Evolutionary conservation across 2,113 vertebrate species (phyloP), one percentile per base, ranked within the genome.

Genomic region (Ceyx margarethae): DNA sequence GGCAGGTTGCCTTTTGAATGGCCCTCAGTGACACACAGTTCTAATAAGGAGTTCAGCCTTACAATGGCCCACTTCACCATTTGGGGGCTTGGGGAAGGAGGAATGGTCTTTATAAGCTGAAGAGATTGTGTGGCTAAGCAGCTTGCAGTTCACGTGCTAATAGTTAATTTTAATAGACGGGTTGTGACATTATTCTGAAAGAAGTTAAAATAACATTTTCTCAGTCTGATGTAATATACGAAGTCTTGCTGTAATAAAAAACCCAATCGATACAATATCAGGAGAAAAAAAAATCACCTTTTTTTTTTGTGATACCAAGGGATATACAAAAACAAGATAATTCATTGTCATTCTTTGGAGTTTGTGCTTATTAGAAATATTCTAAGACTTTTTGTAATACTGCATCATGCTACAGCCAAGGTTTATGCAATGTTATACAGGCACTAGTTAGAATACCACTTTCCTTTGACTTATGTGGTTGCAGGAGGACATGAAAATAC

Each of bases 181-280:
- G 46, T 78, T 89, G 66, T 90, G 80, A 85, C 68, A 93, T 72
- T 94, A 73, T 94, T 93, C 83, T 81, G 60, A 68, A 87, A 68
- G 37, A 91, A 95, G 67, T 91, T 89, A 94, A 95, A 95, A 84
- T 40, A 92, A 85, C 61, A 88, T 95, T 96, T 96, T 91, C 64
- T 71, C 56, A 91, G 42, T 82, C 64, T 79, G 23, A n/a, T 22
- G 45, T 62, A 91, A 89, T 71, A 45, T 28, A 88, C 77, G 31
- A 91, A 91, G 31, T 40, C 62, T 82, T 83, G 67, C 11, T 43
- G 16, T 50, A 92, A 91, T 53, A 95, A 71, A 90, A 69, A 20
- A 42, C 40, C 66, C 58, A 7, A 66, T 61, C 2, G 6, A 65
- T 87, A 81, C 11, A 56, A 13, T 72, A 91, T 71, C 13, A 51